phyloP scores from a whole-genome alignment of 23 tunicate species.

The Aplidium turbinatum region DNA sequence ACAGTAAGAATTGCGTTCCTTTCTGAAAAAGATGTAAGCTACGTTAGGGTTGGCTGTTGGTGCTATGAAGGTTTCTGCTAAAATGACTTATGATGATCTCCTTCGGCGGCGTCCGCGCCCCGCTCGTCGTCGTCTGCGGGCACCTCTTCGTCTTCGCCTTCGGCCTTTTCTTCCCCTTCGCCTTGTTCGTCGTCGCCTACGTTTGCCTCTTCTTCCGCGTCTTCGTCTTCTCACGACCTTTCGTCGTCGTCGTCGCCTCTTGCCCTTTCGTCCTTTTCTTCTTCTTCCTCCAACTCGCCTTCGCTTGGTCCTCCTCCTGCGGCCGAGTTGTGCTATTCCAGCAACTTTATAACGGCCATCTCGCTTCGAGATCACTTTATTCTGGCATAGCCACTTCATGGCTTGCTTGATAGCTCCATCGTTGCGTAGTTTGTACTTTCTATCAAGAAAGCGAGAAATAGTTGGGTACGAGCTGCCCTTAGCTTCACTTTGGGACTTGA shows the following conservation, averaged over 20 bases:
- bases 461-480: constrained; percentile 61
- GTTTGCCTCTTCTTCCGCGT: not conserved
- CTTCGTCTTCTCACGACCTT: not conserved
- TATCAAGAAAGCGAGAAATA: constrained; percentile 52
- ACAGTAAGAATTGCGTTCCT: too few relatives aligned
- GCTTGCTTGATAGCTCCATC: constrained; percentile 71
- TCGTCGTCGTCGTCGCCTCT: not conserved
- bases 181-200: not conserved
- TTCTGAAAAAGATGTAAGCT: too few relatives aligned
- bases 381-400: constrained; percentile 55
- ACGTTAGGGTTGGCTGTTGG: too few relatives aligned
- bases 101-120: too few relatives aligned
- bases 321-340: too few relatives aligned
- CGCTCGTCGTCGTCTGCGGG: too few relatives aligned
- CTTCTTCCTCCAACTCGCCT: not conserved
- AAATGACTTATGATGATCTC: too few relatives aligned
- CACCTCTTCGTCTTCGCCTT: too few relatives aligned
- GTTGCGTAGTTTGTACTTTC: constrained; percentile 52
- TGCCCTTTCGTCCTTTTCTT: not conserved
- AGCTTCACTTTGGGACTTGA: constrained; percentile 54
- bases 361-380: constrained; percentile 40
- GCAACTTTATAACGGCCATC: constrained; percentile 46
- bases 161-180: not conserved
- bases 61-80: too few relatives aligned
- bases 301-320: too few relatives aligned